Evolutionary conservation across 2,113 vertebrate genomes (phyloP).

Genomic region (Pollimyrus isidori): DNA sequence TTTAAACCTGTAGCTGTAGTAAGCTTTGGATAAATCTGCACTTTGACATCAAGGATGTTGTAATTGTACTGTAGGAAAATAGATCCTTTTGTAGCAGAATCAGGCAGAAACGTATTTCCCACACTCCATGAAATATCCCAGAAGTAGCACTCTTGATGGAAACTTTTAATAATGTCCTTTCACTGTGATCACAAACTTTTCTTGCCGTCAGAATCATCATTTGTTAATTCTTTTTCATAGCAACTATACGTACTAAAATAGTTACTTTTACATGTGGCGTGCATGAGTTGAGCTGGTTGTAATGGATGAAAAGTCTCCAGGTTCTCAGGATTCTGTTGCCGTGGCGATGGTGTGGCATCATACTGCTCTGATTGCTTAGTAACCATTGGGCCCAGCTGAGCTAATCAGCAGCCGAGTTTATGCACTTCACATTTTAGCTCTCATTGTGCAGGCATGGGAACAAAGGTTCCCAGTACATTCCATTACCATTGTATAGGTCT

Average conservation of each 20-base stretch:
- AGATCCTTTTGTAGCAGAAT: neutral
- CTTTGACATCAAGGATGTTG: neutral
- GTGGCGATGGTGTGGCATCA: neutral
- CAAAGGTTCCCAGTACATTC: neutral
- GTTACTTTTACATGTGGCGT: neutral
- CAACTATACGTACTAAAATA: neutral
- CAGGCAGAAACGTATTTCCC: neutral
- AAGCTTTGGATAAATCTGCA: neutral
- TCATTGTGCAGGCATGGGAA: neutral
- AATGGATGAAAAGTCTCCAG: neutral
- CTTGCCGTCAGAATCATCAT: neutral
- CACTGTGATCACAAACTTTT: no score
- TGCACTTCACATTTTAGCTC: neutral
- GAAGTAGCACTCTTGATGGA: neutral
- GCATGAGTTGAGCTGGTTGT: neutral
- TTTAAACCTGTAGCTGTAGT: neutral
- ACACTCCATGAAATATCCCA: neutral
- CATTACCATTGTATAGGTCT: neutral
- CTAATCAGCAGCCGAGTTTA: neutral
- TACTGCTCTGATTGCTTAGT: neutral
- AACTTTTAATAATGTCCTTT: no score
- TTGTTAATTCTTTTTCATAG: neutral
- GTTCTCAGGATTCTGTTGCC: neutral
- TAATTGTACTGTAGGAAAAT: neutral
- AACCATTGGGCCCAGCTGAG: neutral